phyloP scores from a whole-genome alignment of 2,113 vertebrate species.

The Empidonax traillii region DNA sequence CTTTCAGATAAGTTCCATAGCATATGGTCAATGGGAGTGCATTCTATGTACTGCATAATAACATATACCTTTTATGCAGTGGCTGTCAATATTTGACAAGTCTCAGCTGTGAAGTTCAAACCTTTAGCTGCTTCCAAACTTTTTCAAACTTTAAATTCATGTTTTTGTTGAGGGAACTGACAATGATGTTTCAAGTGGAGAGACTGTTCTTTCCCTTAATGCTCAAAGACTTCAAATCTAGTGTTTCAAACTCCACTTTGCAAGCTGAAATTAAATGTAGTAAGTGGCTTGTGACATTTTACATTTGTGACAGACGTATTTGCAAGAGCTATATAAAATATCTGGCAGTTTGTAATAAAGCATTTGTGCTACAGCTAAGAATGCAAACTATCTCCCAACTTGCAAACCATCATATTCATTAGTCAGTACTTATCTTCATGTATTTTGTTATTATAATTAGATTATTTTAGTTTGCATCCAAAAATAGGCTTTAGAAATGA shows the following conservation, averaged over 20 bases:
- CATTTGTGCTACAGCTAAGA: not conserved
- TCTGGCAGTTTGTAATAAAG: not conserved
- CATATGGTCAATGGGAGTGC: not conserved
- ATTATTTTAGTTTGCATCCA: not conserved
- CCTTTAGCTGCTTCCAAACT: not conserved
- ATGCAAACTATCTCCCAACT: not conserved
- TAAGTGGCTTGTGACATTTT: not conserved
- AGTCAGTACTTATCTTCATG: not conserved
- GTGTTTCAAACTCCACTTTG: not conserved
- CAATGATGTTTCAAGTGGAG: not conserved
- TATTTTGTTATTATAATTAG: not conserved
- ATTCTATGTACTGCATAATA: not conserved
- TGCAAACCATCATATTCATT: not conserved
- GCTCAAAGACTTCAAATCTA: not conserved
- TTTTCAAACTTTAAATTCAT: not conserved
- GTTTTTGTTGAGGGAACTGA: not conserved
- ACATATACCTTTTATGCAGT: not conserved
- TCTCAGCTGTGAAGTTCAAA: not conserved
- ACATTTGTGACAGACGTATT: not conserved
- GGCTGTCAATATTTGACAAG: not conserved
- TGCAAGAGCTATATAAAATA: not conserved
- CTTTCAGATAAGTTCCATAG: not conserved
- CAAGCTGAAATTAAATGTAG: not conserved
- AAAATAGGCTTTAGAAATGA: not conserved
- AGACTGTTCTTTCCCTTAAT: not conserved